Evolutionary conservation across 2,797 vertebrate species (phyloP).

Genomic region (Morus bassanus): DNA sequence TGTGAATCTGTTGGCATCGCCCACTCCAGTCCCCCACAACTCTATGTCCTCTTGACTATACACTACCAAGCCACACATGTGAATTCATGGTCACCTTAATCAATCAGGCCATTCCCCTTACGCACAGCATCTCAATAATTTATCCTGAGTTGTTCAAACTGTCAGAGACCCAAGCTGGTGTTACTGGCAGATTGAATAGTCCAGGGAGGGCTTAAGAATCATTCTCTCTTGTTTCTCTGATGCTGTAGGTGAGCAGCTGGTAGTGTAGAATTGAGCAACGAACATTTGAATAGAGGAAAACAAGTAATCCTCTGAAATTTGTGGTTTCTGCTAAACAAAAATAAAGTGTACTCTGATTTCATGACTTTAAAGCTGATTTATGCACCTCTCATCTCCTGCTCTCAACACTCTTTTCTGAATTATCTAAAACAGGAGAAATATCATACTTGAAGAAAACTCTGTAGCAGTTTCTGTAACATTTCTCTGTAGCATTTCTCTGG

Average conservation of each 20-base stretch:
- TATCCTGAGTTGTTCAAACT: neutral
- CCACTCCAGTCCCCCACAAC: neutral
- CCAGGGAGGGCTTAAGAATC: neutral
- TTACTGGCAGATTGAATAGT: neutral
- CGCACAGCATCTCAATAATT: neutral
- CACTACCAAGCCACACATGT: neutral
- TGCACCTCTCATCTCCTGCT: neutral
- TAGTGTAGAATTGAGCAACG: neutral
- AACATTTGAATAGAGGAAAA: neutral
- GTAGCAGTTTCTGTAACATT: neutral
- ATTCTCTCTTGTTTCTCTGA: neutral
- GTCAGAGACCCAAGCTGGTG: neutral
- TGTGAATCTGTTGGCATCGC: neutral
- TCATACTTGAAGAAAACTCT: neutral
- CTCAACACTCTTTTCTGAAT: neutral
- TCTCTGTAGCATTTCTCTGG: neutral
- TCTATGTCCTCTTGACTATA: neutral
- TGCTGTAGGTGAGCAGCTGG: neutral
- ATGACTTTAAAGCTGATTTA: neutral
- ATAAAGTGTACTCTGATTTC: neutral
- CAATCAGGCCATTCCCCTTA: neutral
- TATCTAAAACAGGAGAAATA: neutral
- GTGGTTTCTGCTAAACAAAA: neutral
- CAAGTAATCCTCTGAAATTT: neutral
- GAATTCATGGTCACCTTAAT: neutral